Base-by-base conservation (phyloP, 1,140 invertebrate genomes). In the Apolygus lucorum region DNA sequence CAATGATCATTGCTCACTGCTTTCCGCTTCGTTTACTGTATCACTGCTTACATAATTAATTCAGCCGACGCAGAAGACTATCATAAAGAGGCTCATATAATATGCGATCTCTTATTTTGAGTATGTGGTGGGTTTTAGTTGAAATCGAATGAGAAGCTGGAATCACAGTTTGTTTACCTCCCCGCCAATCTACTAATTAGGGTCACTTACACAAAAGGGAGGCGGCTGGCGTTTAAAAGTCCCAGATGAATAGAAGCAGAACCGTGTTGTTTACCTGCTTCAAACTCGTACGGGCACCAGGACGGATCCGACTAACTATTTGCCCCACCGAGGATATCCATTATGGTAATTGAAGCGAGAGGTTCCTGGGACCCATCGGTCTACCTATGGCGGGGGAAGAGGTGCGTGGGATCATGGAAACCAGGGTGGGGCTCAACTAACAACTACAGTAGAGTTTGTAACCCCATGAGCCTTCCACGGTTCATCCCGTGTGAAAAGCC, bases 241-340 rank as follows among this genome's bases (percentile, higher is more conserved):
- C 54, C 54, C 54, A 13, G 11, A 59, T 49, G 54, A 59, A 59
- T 11, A 59, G 54, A 24, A 4, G 54, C 54, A 49, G 34, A 49
- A 17, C 34, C 8, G 17, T 17, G 34, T 59, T 59, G 54, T 59
- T 59, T 59, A 59, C 54, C 54, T 59, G 54, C 22, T 11, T 4
- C 54, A 24, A 24, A 24, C 4, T 8, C 34, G 34, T 17, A n/a
- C n/a, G n/a, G n/a, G n/a, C n/a, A n/a, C 17, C 34, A 8, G 34
- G 8, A 11, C 34, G 17, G 34, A 8, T 49, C 17, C 8, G 34
- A 49, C 11, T 22, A 22, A 59, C 54, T 59, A 59, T 59, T 59
- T 59, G 54, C 54, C 54, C 54, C 54, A 59, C 4, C 54, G 54
- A 59, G 54, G 22, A 59, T 59, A 59, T 22, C 54, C 54, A 59